Percentiles rank a stretch among this genome's conserved stretches.
phyloP scores from a whole-genome alignment of 1,140 invertebrate species.

The Bursaphelenchus mucronatus region DNA sequence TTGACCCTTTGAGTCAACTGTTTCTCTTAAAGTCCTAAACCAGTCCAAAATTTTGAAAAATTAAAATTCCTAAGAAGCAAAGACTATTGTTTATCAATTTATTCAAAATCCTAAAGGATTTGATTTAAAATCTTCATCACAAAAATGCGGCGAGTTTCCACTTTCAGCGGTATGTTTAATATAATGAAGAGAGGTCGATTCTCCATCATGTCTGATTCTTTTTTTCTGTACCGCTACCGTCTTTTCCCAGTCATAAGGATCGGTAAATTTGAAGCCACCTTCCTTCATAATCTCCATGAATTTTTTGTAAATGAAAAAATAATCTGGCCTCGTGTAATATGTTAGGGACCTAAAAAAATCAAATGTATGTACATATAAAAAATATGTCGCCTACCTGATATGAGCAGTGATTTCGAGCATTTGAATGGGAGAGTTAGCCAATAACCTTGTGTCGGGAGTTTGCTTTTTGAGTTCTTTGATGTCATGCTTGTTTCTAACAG shows the following conservation, averaged over 20 bases:
- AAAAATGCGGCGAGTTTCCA: too few relatives aligned
- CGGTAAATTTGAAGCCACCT: constrained; percentile 54
- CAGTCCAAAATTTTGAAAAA: too few relatives aligned
- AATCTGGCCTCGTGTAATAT: constrained; percentile 50
- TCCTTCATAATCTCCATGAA: constrained; percentile 35
- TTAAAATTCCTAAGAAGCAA: too few relatives aligned
- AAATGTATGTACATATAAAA: constrained; percentile 22
- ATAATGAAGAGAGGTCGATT: too few relatives aligned
- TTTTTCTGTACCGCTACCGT: too few relatives aligned
- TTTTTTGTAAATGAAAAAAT: constrained; percentile 28
- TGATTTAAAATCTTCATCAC: too few relatives aligned
- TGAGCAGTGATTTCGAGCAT: constrained; percentile 35
- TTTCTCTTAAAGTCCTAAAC: too few relatives aligned
- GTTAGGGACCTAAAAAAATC: constrained; percentile 23
- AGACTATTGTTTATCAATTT: too few relatives aligned
- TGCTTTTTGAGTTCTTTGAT: constrained; percentile 35
- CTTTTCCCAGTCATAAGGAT: constrained; percentile 22
- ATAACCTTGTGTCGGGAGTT: constrained; percentile 29
- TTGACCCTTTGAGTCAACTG: too few relatives aligned
- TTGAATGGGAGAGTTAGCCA: constrained; percentile 39
- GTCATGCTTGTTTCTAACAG: constrained; percentile 34
- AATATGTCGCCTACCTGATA: constrained; percentile 6
- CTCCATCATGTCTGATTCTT: too few relatives aligned
- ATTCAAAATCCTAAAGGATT: too few relatives aligned
- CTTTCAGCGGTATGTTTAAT: too few relatives aligned